Conservation (phyloP, 2,888 invertebrate species). For the Agapostemon virescens region DNA sequence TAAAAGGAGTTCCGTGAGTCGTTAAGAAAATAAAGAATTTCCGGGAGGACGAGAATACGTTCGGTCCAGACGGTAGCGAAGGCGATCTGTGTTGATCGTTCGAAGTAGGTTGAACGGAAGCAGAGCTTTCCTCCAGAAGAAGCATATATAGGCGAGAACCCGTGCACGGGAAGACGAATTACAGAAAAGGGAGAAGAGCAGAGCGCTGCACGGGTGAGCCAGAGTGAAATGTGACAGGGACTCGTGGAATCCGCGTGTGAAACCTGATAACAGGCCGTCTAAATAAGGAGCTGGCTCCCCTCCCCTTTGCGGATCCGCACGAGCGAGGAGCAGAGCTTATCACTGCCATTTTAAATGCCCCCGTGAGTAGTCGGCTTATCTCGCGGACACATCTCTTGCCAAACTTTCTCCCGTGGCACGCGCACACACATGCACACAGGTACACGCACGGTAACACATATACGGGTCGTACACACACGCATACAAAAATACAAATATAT, state of each 20-base stretch:
- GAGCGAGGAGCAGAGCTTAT: constrained; percentile 72
- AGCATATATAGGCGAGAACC: neutral
- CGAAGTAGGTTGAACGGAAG: constrained; percentile 49
- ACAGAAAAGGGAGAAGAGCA: constrained; percentile 16
- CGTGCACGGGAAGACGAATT: constrained; percentile 23
- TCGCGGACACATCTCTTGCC: constrained; percentile 80
- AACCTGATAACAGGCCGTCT: constrained; percentile 80
- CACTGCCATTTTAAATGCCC: constrained; percentile 79
- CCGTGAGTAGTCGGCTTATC: constrained; percentile 77
- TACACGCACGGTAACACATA: constrained; percentile 70
- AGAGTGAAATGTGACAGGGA: constrained; percentile 58
- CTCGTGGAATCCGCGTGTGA: constrained; percentile 75
- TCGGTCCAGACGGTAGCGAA: neutral
- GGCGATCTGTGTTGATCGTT: constrained; percentile 16
- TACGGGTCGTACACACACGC: constrained; percentile 69
- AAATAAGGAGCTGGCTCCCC: constrained; percentile 77
- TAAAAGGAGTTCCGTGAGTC: neutral
- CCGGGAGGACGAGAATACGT: neutral
- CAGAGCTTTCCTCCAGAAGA: constrained; percentile 26
- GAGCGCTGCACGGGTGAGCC: constrained; percentile 1
- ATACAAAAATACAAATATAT: constrained; percentile 44
- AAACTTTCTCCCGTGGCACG: constrained; percentile 78
- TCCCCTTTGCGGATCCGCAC: constrained; percentile 52
- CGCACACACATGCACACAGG: constrained; percentile 59
- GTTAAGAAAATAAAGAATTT: constrained; percentile 5